Base-by-base conservation (phyloP, 2,113 vertebrate species). In the Neotoma lepida region DNA sequence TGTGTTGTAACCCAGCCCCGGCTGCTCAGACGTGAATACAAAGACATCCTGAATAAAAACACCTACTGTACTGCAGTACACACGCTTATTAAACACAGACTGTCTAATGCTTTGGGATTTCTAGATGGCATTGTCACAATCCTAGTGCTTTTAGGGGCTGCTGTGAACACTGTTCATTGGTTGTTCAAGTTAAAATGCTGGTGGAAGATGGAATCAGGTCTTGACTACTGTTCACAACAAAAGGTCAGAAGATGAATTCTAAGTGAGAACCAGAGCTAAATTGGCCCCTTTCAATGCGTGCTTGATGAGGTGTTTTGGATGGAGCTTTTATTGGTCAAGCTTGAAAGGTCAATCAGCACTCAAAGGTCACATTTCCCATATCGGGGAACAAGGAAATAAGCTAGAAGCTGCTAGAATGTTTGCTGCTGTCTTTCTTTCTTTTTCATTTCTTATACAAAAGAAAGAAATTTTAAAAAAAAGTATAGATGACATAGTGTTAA, bases 291-390 rank as follows among this genome's bases (percentile, higher is more conserved):
- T 63, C 39, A 44, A 6, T 89, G 74, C 81, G 49, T 84, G 35
- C 91, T 96, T 96, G 93, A 93, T 96, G 95, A 96, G 7, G 28
- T 26, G 30, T 97, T 98, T 97, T 93, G 93, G 58, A 94, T 94
- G 68, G 26, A 33, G 44, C 24, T 82, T 97, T 87, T 77, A 80
- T 70, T 94, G 96, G 71, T 91, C 66, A 94, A 94, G 26, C 93
- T 93, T 97, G 87, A 93, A 94, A 96, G 93, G 73, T n/a, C 33
- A n/a, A 3, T 13, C 44, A 92, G 46, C 92, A 58, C 26, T 77
- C 49, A 92, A 92, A 74, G 46, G 90, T 97, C 91, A 96, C 94
- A 93, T 51, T 92, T 39, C 61, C 63, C 54, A 91, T 6, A n/a
- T 35, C 14, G 49, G 93, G 56, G 68, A 97, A 96, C 41, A 92